Conservation (phyloP, 2,888 invertebrate genomes). For the Phortica magna region DNA sequence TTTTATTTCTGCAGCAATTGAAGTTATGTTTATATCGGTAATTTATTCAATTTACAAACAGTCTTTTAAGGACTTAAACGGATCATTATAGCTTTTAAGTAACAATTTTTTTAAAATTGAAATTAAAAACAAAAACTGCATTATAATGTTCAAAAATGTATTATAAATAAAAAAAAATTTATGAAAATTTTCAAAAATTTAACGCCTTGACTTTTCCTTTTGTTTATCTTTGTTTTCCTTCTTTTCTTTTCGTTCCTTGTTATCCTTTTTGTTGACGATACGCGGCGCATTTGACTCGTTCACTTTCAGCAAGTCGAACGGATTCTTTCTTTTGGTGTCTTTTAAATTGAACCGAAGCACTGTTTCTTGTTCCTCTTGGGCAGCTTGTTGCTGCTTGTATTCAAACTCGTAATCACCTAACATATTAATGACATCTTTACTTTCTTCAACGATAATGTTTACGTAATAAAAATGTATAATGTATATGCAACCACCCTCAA, state of each 20-base stretch:
- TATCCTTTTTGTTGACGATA: no score
- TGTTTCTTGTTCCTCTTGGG: no score
- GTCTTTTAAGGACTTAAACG: not conserved
- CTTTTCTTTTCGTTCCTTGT: slow-evolving; percentile 13
- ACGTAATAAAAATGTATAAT: slow-evolving; percentile 53
- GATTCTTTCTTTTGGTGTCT: no score
- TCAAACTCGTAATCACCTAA: slow-evolving; percentile 29
- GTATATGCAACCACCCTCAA: slow-evolving; percentile 54
- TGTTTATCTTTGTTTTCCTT: slow-evolving; percentile 13
- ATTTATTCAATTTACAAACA: slow-evolving; percentile 14
- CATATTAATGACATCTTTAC: slow-evolving; percentile 35
- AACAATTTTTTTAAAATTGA: no score
- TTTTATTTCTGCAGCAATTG: slow-evolving; percentile 8
- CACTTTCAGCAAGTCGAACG: no score
- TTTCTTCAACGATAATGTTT: slow-evolving; percentile 7
- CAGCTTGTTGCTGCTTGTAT: not conserved
- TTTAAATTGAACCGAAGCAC: no score
- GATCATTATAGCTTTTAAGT: no score
- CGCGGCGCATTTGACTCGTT: no score
- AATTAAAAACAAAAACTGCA: no score
- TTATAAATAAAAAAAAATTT: not conserved
- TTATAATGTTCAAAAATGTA: no score
- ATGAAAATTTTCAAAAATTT: not conserved
- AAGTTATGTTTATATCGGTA: slow-evolving; percentile 13
- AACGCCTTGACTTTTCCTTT: not conserved